Evolutionary conservation across 2,113 vertebrate species (phyloP).

Genomic region (Balaeniceps rex): DNA sequence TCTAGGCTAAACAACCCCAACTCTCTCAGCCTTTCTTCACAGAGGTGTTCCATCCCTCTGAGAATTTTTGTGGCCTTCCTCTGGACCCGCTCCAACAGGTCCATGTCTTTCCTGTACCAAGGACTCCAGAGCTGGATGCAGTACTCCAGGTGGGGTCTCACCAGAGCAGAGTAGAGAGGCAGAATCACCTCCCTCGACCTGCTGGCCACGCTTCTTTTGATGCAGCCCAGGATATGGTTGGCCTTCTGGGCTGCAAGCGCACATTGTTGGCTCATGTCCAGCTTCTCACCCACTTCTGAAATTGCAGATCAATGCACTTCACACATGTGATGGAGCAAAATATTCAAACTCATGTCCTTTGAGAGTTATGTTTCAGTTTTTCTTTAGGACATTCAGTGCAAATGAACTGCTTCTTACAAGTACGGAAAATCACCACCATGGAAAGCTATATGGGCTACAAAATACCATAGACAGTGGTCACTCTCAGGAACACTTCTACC

Average conservation of each 20-base stretch:
- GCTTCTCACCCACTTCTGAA: background rate
- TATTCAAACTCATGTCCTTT: background rate
- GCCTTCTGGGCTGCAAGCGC: background rate
- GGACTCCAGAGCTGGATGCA: background rate
- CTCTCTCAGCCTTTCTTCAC: background rate
- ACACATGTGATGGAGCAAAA: background rate
- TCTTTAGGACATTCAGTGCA: background rate
- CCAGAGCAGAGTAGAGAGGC: background rate
- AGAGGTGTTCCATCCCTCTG: background rate
- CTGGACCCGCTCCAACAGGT: background rate
- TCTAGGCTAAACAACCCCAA: background rate
- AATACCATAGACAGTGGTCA: background rate
- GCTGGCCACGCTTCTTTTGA: background rate
- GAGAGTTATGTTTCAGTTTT: background rate
- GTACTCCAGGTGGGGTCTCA: background rate
- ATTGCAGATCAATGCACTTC: background rate
- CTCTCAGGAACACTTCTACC: background rate
- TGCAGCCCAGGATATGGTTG: background rate
- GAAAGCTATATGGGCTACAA: background rate
- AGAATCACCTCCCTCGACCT: background rate
- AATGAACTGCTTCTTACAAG: background rate
- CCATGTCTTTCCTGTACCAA: background rate
- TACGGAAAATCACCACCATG: background rate
- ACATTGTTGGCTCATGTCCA: background rate
- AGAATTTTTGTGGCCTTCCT: background rate